Base-by-base conservation (phyloP, 2,113 vertebrate species). In the Oxyura jamaicensis region DNA sequence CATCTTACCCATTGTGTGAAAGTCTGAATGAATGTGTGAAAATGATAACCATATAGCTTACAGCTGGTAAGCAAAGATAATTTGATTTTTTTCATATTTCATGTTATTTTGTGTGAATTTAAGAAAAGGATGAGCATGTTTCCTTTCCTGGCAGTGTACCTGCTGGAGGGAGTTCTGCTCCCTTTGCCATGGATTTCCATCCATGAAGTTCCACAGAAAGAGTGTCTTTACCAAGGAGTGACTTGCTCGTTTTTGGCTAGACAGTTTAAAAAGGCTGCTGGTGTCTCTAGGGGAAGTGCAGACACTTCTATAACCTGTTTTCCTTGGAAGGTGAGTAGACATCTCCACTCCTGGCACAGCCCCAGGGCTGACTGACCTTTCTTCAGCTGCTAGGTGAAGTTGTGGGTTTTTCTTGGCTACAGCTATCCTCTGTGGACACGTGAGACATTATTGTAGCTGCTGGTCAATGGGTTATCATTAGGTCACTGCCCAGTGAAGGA, bases 371-470 rank as follows among this genome's bases (percentile, higher is more conserved):
- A 10, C 16, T 48, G 50, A 50, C 22, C 39, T 63, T 62, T 91
- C 60, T 85, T 46, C 46, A 83, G n/a, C 41, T 3, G 1, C 8
- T 29, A 20, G 28, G 36, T 85, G 66, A 82, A 65, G 48, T 6
- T 79, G 71, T 22, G 13, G 13, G 13, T 35, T 65, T 88, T 67
- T 33, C 42, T 87, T 50, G 29, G 46, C 41, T 75, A 29, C 28
- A 68, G 42, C n/a, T 46, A 58, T 21, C 33, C 22, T 48, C 22
- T 50, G 0, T 31, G 67, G 71, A 7, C 39, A 33, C 0, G 0
- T 17, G 58, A 80, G 76, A 62, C 53, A 55, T 6, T 31, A 3
- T 18, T 60, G 42, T 48, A 74, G 55, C 44, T 88, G 72, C 25
- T 83, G 8, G 39, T 53, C 2, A 2, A 16, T 66, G 63, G 13